phyloP scores from a whole-genome alignment of 2,797 vertebrate species.

The Selene dorsalis region DNA sequence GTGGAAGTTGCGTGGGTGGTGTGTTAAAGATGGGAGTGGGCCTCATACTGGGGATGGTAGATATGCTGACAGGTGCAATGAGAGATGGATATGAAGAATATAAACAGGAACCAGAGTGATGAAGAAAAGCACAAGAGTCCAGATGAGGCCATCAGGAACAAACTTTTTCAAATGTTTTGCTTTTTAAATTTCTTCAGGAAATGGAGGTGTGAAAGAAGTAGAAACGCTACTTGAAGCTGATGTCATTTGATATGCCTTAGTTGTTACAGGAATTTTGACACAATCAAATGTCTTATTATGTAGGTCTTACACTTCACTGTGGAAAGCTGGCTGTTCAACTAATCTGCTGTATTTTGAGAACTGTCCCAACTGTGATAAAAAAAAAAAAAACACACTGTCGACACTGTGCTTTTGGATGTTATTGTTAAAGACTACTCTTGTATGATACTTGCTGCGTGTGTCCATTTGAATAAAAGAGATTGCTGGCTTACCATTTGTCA shows the following conservation, averaged over 20 bases:
- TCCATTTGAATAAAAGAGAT: slow-evolving; percentile 71
- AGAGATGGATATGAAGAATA: slow-evolving; percentile 69
- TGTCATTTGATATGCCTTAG: slow-evolving; percentile 52
- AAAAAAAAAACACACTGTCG: slow-evolving; percentile 46
- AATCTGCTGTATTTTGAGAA: slow-evolving; percentile 53
- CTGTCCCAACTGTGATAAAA: slow-evolving; percentile 35
- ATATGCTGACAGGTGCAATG: slow-evolving; percentile 49
- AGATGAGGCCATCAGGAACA: slow-evolving; percentile 9
- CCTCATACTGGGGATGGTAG: slow-evolving; percentile 62
- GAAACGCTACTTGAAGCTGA: slow-evolving; percentile 20
- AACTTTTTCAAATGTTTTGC: slow-evolving; percentile 31
- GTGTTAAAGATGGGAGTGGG: slow-evolving; percentile 49
- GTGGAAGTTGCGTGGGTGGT: slow-evolving; percentile 69
- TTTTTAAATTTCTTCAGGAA: slow-evolving; percentile 44
- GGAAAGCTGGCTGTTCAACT: slow-evolving; percentile 38
- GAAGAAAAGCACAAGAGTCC: not conserved
- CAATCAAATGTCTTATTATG: slow-evolving; percentile 23
- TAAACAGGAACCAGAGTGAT: slow-evolving; percentile 63
- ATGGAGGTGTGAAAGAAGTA: not conserved
- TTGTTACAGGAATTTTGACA: slow-evolving; percentile 38
- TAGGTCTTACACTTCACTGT: slow-evolving; percentile 49
- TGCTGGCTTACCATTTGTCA: slow-evolving; percentile 20
- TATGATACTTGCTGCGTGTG: slow-evolving; percentile 35
- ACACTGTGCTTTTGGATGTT: slow-evolving; percentile 58
- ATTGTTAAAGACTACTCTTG: slow-evolving; percentile 42